Conservation (phyloP, 2,888 invertebrate species). For the Ptycholaimellus sp. region DNA sequence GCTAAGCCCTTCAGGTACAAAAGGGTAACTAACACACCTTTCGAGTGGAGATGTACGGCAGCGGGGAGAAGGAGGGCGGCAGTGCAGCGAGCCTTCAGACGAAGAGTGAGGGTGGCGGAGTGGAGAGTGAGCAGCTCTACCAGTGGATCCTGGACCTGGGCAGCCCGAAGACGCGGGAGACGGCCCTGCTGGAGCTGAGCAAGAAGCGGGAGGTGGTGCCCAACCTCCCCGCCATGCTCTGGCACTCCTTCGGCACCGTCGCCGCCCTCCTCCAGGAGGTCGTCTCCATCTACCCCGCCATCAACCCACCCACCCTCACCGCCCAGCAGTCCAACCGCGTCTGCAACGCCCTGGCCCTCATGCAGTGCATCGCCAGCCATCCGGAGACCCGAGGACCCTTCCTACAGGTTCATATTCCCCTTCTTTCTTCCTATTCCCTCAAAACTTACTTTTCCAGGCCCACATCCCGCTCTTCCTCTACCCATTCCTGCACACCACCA, state of each 20-base stretch:
- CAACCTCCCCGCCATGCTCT: slow-evolving; percentile 88
- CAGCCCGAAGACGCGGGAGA: slow-evolving; percentile 76
- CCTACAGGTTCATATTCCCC: slow-evolving; percentile 32
- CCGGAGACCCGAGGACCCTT: slow-evolving; percentile 90
- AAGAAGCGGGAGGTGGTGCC: slow-evolving; percentile 68
- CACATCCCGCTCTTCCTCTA: slow-evolving; percentile 92
- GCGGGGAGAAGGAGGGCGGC: too few relatives aligned
- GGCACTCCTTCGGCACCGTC: slow-evolving; percentile 93
- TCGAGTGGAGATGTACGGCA: too few relatives aligned
- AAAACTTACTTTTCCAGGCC: too few relatives aligned
- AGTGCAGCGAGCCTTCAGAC: too few relatives aligned
- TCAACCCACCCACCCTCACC: slow-evolving; percentile 85
- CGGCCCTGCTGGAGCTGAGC: slow-evolving; percentile 77
- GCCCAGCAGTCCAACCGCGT: slow-evolving; percentile 93
- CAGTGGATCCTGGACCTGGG: slow-evolving; percentile 74
- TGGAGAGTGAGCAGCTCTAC: slow-evolving; percentile 71
- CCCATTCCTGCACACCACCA: slow-evolving; percentile 94
- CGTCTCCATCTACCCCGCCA: slow-evolving; percentile 84
- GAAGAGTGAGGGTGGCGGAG: too few relatives aligned
- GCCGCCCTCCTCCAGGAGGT: slow-evolving; percentile 78
- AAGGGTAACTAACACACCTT: too few relatives aligned
- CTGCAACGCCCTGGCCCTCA: slow-evolving; percentile 83
- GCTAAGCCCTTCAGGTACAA: too few relatives aligned
- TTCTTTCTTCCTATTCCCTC: too few relatives aligned
- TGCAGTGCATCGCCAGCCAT: slow-evolving; percentile 98